Base-by-base conservation (phyloP, 53 echinoderm and acorn worm genomes). In the Stichopus horrens region DNA sequence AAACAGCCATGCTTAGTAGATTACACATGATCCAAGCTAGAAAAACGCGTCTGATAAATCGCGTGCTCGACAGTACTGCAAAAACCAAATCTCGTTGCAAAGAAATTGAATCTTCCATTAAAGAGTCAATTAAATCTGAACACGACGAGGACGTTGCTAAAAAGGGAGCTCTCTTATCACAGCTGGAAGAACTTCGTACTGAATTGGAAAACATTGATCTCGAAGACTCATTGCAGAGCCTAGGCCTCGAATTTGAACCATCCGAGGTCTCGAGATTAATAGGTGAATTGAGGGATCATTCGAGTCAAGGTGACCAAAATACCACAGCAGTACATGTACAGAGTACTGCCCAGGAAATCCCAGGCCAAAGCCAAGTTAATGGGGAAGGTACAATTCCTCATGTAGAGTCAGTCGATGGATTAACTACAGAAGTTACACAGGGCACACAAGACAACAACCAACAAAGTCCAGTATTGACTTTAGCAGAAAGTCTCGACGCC, bases 241-340 rank as follows among this genome's bases (percentile, higher is more conserved):
- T 85, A 19, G 67, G 85, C 18, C 68, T 85, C 7, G 85, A 85
- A 37, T 85, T 85, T 59, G 85, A 85, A 52, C 85, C 85, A 6
- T 79, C 53, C 4, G 65, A 85, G 7, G 52, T 53, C 22, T 23
- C 19, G 10, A 85, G 14, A 7, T 63, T 85, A 1, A 37, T 85
- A 4, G 85, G 85, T 51, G 65, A 67, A 67, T 67, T 85, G 60
- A 60, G 66, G 52, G 52, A 85, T 66, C 77, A 23, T 37, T 13
- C 18, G 5, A 71, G 63, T 63, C 11, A 4, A 63, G 63, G 10
- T 63, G 63, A 63, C 18, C n/a, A 13, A 18, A 71, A 71, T 20
- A 71, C 18, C 71, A 13, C 20, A 71, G 7, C 59, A 59, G 59
- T 59, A 59, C 59, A 59, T 59, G 4, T 11, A 59, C 8, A 9